Conservation (phyloP, 2,888 invertebrate genomes). For the Drosophila buzzatii region DNA sequence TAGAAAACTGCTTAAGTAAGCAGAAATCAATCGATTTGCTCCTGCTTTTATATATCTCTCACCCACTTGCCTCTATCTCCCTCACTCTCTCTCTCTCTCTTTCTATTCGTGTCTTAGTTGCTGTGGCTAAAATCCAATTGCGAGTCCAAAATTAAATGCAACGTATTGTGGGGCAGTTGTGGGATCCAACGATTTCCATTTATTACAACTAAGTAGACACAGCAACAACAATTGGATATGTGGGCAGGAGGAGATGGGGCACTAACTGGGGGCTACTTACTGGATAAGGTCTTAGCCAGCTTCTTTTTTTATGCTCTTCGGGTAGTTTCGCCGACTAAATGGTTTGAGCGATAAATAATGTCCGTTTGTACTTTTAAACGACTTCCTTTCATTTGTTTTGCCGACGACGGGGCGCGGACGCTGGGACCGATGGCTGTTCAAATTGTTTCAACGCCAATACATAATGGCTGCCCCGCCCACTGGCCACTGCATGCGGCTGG, state of each 20-base stretch:
- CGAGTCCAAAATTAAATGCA: conserved; percentile 69
- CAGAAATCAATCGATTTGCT: conserved; percentile 76
- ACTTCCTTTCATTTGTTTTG: conserved; percentile 84
- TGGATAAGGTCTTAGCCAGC: conserved; percentile 25
- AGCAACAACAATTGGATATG: conserved; percentile 59
- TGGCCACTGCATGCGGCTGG: conserved; percentile 46
- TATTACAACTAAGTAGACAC: conserved; percentile 75
- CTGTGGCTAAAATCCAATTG: conserved; percentile 70
- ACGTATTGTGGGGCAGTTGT: conserved; percentile 53
- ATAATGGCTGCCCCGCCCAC: conserved; percentile 80
- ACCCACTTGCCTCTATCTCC: neutral
- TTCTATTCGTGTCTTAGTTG: conserved; percentile 40
- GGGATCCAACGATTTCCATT: conserved; percentile 61
- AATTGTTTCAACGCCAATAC: conserved; percentile 84
- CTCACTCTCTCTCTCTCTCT: neutral
- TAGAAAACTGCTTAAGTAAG: conserved; percentile 69
- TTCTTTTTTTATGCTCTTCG: conserved; percentile 51
- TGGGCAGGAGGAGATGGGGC: neutral
- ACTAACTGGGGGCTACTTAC: conserved; percentile 21
- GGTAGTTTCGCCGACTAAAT: conserved; percentile 76
- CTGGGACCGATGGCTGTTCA: conserved; percentile 60
- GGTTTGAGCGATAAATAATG: conserved; percentile 84
- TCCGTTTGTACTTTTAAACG: conserved; percentile 85
- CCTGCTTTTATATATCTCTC: neutral
- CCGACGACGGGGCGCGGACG: conserved; percentile 12